Percentiles rank a stretch among this genome's conserved stretches.
Conservation (phyloP, 2,888 invertebrate genomes). For the Plebejus argus region DNA sequence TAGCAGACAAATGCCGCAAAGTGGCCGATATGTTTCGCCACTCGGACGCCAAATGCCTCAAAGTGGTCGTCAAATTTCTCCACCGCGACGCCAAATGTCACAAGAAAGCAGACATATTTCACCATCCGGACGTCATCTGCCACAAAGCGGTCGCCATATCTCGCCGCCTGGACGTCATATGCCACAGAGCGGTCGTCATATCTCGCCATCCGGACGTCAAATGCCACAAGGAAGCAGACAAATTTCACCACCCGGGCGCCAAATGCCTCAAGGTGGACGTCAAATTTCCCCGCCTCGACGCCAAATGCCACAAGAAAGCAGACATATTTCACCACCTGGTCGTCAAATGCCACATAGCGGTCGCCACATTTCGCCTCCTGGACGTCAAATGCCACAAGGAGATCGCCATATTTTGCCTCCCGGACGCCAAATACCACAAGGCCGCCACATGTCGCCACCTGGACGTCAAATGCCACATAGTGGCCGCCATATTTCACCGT, state of each 20-base stretch:
- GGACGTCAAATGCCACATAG: background rate
- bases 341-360: background rate
- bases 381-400: background rate
- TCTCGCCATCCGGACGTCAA: background rate
- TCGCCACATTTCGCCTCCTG: background rate
- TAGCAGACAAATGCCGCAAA: background rate
- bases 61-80: background rate
- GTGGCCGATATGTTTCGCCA: background rate
- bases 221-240: background rate
- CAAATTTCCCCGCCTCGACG: background rate
- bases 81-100: background rate
- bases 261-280: background rate
- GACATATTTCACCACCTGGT: background rate
- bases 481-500: background rate
- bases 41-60: background rate
- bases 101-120: background rate
- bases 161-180: background rate
- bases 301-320: background rate
- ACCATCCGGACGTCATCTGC: conserved; percentile 39
- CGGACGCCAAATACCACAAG: background rate
- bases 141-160: background rate
- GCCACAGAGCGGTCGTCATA: background rate
- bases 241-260: background rate
- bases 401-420: background rate
- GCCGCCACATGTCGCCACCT: background rate